Evolutionary conservation across 2,888 invertebrate species (phyloP), one percentile per base, ranked within the genome.

Genomic region (Mongoloraphidia duomilia): DNA sequence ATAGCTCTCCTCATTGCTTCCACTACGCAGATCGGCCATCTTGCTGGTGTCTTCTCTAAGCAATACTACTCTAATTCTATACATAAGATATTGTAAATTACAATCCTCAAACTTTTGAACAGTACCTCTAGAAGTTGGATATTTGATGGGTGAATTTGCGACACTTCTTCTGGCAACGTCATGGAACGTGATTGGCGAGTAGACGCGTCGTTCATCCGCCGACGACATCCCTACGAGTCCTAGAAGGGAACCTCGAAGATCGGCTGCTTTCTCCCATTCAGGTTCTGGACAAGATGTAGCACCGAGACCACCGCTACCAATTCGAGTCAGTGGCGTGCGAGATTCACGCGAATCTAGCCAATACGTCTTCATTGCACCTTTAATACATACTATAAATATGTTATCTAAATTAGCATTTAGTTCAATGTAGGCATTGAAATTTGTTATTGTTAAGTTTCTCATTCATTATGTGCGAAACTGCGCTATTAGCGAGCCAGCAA

Each of bases 281-380:
- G 66, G 59, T 52, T 70, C 71, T 0, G 65, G 65, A 3, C 70
- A 26, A 26, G 67, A 0, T 69, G 69, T 49, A 62, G 63, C 0
- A 70, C 64, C 56, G 73, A 72, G 3, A 66, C 64, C 1, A 68
- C 68, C 58, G 66, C 70, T 54, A 68, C 62, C 56, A 71, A 72
- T 56, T 46, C 58, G 58, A 63, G 64, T 59, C 57, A 54, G 61
- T 38, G 77, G 75, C 4, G 77, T 71, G 33, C 88, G 72, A 39
- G 77, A 74, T 57, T 84, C 82, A 46, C 84, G 75, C 37, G 81
- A 80, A 61, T 82, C 79, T 49, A 91, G 67, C 91, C 91, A 91
- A 64, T 86, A 91, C 0, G 91, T 91, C 67, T 89, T 90, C 89
- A 91, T 90, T 47, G 76, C 72, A 44, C 84, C 84, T 84, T 63